Evolutionary conservation across 2,888 invertebrate species (phyloP), one percentile per base, ranked within the genome.

Genomic region (Cataglyphis rosenhaueri): DNA sequence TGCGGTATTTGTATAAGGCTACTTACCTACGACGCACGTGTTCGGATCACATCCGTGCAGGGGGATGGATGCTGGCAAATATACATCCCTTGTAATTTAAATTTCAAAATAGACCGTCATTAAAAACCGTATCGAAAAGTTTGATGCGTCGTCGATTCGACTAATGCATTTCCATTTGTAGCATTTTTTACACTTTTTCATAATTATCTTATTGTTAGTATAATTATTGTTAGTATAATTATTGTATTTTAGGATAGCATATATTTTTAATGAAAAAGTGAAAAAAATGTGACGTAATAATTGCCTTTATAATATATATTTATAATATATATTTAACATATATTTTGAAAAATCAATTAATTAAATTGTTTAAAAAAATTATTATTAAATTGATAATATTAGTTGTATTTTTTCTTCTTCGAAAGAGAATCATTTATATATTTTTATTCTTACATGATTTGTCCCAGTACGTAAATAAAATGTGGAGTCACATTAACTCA

Each of bases 1-100:
- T 82, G 15, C 83, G 44, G 81, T 85, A 89, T 89, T 88, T 85
- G 79, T 82, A 84, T 73, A 81, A 76, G 78, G 84, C 88, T 88
- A 89, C 86, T 89, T 87, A 83, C 70, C 68, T 55, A 55, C 74
- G 70, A 68, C 62, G 29, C 70, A 79, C 52, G 74, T 78, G 86
- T 66, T 41, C 5, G 73, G 15, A 57, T 74, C 41, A 15, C 41
- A 52, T 64, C 48, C 62, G 73, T 59, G 75, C 68, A 29, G 25
- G 29, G 38, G n/a, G 21, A 35, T 35, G 12, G 6, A n/a, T 21
- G 25, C 44, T 48, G 41, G 44, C 21, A 57, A 61, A 48, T 61
- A 44, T 32, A 59, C 29, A 21, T 6, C 44, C n/a, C n/a, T 52
- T 71, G 44, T 59, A 78, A 78, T 78, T 70, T 78, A 70, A 70